phyloP scores from a whole-genome alignment of 2,113 vertebrate species.

The Nicator chloris region DNA sequence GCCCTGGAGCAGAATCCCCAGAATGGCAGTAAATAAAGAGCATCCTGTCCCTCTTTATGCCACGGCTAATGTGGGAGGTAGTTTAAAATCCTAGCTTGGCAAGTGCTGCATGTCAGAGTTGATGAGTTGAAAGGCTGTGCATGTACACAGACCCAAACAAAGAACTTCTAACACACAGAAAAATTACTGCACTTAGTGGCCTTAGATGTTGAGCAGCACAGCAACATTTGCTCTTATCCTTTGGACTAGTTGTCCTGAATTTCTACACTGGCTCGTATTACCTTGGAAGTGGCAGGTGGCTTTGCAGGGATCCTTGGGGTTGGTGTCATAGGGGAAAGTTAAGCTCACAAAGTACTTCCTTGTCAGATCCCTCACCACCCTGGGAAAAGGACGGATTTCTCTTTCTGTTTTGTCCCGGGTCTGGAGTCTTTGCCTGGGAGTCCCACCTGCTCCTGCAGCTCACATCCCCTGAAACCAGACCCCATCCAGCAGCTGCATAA shows the following conservation, averaged over 20 bases:
- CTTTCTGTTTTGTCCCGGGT: not conserved
- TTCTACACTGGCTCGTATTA: not conserved
- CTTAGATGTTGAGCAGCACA: not conserved
- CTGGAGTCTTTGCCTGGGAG: not conserved
- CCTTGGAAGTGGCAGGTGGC: constrained; percentile 4
- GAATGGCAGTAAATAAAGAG: constrained; percentile 22
- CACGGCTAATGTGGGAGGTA: not conserved
- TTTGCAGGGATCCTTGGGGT: not conserved
- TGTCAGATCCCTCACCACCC: not conserved
- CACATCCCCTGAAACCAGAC: constrained; percentile 59
- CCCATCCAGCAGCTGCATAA: constrained; percentile 51
- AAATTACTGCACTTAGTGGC: not conserved
- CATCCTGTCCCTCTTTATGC: constrained; percentile 14
- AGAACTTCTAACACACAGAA: not conserved
- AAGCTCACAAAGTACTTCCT: constrained; percentile 31
- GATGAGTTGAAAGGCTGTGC: constrained; percentile 2
- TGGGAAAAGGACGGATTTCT: not conserved
- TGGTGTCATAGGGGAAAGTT: not conserved
- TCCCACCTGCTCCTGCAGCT: constrained; percentile 67
- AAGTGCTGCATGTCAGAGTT: not conserved
- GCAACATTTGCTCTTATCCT: not conserved
- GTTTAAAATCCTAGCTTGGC: not conserved
- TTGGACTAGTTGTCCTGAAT: not conserved
- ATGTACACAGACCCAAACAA: not conserved
- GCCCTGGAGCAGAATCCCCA: not conserved